Base-by-base conservation (phyloP, 1,140 invertebrate species). In the Saccostrea cuccullata region DNA sequence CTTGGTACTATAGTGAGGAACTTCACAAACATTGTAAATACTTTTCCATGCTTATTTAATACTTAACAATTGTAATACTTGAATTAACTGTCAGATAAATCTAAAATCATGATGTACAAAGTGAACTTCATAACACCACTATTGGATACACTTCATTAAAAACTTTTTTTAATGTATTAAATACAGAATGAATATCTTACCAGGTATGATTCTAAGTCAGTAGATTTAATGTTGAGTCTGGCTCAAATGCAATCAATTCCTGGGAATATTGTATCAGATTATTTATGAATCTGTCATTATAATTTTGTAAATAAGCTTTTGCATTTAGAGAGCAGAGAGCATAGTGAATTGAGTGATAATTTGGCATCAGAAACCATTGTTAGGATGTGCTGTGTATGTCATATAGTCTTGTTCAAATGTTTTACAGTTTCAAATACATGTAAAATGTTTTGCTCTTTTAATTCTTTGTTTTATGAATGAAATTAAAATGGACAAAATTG, bases 381-480 rank as follows among this genome's bases (percentile, higher is more conserved):
- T 77, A 77, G 70, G 8, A 77, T 30, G 70, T 73, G 70, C 70
- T 30, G 70, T 77, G 70, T 67, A n/a, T 67, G 60, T 67, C 20
- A 67, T n/a, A 67, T 23, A n/a, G 60, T 36, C 70, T 77, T 77
- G 26, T 77, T 77, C 70, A 77, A 36, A 17, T 77, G 70, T 77
- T 77, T 15, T 17, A 26, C 70, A 36, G 70, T 77, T 36, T 30
- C 23, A 15, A 64, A 20, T 17, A 64, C 58, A 47, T 64, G 58
- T 64, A 64, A 64, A 30, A 11, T 77, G 70, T 36, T 30, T 77
- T 77, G 70, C 70, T 77, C 70, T 77, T 77, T 77, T 77, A 77
- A 77, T 77, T 73, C 58, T 77, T 77, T 77, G 70, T 77, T 77
- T 77, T 77, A 77, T 77, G 70, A 77, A 77, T 77, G 70, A 77